Base-by-base conservation (phyloP, 2,888 invertebrate species). In the Hetaerina titia region DNA sequence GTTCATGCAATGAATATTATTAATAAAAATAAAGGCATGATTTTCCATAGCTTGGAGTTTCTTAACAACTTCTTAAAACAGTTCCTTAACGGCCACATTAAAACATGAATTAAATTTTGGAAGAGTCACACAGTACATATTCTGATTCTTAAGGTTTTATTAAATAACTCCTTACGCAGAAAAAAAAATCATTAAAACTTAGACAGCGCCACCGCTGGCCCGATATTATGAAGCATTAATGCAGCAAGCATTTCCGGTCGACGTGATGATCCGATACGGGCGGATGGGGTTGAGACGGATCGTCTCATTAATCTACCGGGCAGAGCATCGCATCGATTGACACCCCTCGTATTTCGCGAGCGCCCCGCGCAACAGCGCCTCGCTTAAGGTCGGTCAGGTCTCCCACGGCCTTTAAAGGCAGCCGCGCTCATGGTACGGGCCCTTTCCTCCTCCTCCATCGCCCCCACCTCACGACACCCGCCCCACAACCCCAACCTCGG, bases 311-410 rank as follows among this genome's bases (percentile, higher is more conserved):
- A 81, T 81, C 81, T 25, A 81, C 9, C n/a, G 31, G 81, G 25
- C 31, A 5, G 31, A 31, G 81, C 81, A 81, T 81, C 81, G 81
- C 31, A 81, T 81, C 81, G 81, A 81, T 81, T 81, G 81, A 81
- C 81, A 81, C 81, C 31, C 25, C 81, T 81, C 31, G 81, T 81
- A 81, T 81, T 90, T 69, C 45, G 90, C 60, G 31, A 60, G 60
- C 4, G n/a, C 60, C 60, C 63, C 25, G 90, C 90, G 31, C 90
- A 90, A 90, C 64, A 90, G 90, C 45, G 19, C 58, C n/a, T 63
- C 90, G 90, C 63, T 90, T 90, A 58, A 89, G 89, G 89, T 58
- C 22, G 89, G 89, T 89, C 89, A 89, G 89, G 89, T 89, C 56
- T 58, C 89, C 58, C 81, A 31, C 81, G 81, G 81, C 81, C 81